Evolutionary conservation across 23 tunicate species (phyloP), one percentile per base, ranked within the genome.

Genomic region (Ciona savignyi): DNA sequence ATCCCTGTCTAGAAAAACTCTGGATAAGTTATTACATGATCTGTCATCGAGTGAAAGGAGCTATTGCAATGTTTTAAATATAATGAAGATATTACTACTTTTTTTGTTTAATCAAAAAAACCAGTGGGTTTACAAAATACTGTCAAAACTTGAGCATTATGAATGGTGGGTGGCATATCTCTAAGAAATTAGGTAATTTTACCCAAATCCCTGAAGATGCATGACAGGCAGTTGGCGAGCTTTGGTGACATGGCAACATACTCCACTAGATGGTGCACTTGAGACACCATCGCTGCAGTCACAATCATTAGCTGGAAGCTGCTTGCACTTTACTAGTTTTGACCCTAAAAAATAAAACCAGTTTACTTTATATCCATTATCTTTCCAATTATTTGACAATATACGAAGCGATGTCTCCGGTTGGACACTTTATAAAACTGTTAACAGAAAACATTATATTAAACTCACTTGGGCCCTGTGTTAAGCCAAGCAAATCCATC

Each of bases 171-270:
- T n/a, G n/a, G n/a, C n/a, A n/a, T n/a, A n/a, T n/a, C n/a, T n/a
- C n/a, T n/a, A n/a, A n/a, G n/a, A n/a, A n/a, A 42, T 42, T 6
- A 42, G 9, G 15, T 42, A 27, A 21, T 62, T 35, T 51, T 79
- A 85, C 84, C 85, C 76, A 63, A 72, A 79, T 65, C 92, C 92
- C 67, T 78, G 84, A 0, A 85, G 51, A 60, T 85, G 92, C 34
- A 85, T 24, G 0, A 85, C 70, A 9, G 92, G 92, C 27, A 68
- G 51, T 22, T 70, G 74, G 30, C 84, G 68, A 3, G 92, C 75
- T 68, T 34, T 65, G 6, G 72, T 61, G 22, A 85, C 80, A 32
- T 85, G 92, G 60, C 92, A 85, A 74, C 92, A 85, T 32, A 73
- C 84, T n/a, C 81, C 83, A 64, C 89, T 84, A 31, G 89, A 84